Conservation (phyloP, 2,888 invertebrate species). For the Monochamus alternatus region DNA sequence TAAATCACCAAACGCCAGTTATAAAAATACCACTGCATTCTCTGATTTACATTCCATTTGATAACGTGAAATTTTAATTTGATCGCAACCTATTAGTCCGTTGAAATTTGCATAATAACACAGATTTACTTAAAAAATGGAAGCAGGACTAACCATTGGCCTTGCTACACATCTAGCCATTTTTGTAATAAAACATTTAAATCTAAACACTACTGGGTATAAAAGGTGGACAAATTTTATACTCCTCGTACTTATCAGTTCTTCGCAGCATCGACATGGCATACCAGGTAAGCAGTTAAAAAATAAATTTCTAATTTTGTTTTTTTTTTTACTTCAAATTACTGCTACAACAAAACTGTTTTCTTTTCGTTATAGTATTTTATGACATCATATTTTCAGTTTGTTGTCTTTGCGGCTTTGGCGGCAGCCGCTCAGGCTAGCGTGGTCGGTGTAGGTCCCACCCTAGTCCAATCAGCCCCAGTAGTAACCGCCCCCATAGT, state of each 20-base stretch:
- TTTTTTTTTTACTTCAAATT: no score
- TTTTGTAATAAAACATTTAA: neutral
- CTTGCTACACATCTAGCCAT: slow-evolving; percentile 1
- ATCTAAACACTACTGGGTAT: neutral
- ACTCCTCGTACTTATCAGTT: neutral
- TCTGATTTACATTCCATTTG: neutral
- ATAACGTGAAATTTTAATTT: neutral
- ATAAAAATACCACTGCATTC: slow-evolving; percentile 9
- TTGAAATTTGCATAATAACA: slow-evolving; percentile 8
- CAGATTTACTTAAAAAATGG: neutral
- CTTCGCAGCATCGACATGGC: neutral
- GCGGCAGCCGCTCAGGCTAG: neutral
- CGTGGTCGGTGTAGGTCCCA: neutral
- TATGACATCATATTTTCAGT: neutral
- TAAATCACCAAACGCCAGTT: neutral
- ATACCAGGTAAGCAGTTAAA: slow-evolving; percentile 25
- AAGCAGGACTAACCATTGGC: neutral
- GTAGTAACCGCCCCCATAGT: slow-evolving; percentile 64
- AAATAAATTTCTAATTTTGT: no score
- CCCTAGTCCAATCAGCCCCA: slow-evolving; percentile 1
- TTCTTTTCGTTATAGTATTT: no score
- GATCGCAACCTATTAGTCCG: neutral
- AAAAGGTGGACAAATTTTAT: neutral
- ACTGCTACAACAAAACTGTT: no score
- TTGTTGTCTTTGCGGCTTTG: neutral